Evolutionary conservation across 2,888 invertebrate genomes (phyloP).

Genomic region (Gnatocerus cornutus): DNA sequence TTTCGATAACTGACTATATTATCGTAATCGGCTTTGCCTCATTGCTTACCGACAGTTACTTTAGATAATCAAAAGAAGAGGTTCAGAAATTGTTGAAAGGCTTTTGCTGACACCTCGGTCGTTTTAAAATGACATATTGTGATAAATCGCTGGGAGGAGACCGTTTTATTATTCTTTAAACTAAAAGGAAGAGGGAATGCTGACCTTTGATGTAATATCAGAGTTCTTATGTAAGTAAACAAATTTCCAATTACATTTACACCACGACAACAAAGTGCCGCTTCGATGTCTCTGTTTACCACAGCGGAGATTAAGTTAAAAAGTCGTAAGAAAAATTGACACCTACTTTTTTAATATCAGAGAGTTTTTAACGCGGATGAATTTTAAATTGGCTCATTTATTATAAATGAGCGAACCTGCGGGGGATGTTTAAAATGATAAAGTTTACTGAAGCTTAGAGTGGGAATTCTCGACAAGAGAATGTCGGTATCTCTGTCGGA

Average conservation of each 20-base stretch:
- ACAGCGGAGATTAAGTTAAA: constrained; percentile 29
- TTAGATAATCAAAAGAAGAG: constrained; percentile 11
- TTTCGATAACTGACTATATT: constrained; percentile 11
- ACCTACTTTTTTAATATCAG: constrained; percentile 60
- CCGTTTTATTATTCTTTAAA: not conserved
- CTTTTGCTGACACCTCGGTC: constrained; percentile 4
- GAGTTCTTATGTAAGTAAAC: too few relatives aligned
- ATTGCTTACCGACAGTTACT: constrained; percentile 26
- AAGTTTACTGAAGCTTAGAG: constrained; percentile 40
- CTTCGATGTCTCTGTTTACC: constrained; percentile 6
- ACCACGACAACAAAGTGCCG: not conserved
- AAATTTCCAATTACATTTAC: too few relatives aligned
- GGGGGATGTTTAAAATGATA: constrained; percentile 59
- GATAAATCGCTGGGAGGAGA: constrained; percentile 5
- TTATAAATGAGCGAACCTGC: constrained; percentile 57
- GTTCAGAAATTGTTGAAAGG: constrained; percentile 2
- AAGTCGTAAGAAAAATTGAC: constrained; percentile 57
- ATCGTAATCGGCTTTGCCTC: constrained; percentile 12
- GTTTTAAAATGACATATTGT: constrained; percentile 14
- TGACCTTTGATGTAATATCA: not conserved
- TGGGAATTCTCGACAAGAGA: constrained; percentile 5
- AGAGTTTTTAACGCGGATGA: constrained; percentile 62
- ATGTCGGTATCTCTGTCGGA: not conserved
- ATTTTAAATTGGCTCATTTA: constrained; percentile 60
- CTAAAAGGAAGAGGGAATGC: not conserved